Evolutionary conservation across 1,140 invertebrate species (phyloP), one percentile per base, ranked within the genome.

Genomic region (Drosophila mayri): DNA sequence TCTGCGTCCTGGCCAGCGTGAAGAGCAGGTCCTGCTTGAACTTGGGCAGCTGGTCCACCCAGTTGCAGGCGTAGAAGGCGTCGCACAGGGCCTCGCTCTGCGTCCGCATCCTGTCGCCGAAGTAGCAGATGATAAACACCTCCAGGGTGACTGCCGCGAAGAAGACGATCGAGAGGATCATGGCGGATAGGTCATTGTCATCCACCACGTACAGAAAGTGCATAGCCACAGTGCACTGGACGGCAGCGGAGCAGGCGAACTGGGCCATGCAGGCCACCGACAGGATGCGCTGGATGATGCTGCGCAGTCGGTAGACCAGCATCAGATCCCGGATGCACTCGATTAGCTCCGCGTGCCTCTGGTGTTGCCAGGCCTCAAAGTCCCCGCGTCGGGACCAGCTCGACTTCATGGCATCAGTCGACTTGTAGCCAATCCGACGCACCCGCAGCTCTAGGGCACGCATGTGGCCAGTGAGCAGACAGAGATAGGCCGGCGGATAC

Each of bases 61-160:
- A 92, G 44, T 91, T 88, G 60, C 90, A 88, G 35, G 63, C 66
- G 16, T 91, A 92, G 50, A 92, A 91, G 37, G 91, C 91, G 16
- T 91, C 61, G n/a, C 75, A 57, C 9, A 92, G 43, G 10, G 73
- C 64, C 25, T 78, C 84, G 49, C 78, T 81, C 47, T 92, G 83
- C 10, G 57, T 46, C 12, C 74, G 75, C 75, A 92, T 73, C 30
- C 73, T 44, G 41, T 92, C 85, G 0, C 91, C 90, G 28, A 88
- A 92, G 40, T 79, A 92, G 30, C 90, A 92, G 25, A 91, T 82
- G 30, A 92, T 61, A 14, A 92, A 83, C 9, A 91, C 76, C 65
- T 92, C 90, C 55, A 92, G 44, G 1, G 88, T 92, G 44, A 92
- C 81, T 2, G 90, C 81, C 1, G 70, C 3, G 28, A 92, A 92